Evolutionary conservation across 1,140 invertebrate species (phyloP).

Genomic region (Neodiprion fabricii): DNA sequence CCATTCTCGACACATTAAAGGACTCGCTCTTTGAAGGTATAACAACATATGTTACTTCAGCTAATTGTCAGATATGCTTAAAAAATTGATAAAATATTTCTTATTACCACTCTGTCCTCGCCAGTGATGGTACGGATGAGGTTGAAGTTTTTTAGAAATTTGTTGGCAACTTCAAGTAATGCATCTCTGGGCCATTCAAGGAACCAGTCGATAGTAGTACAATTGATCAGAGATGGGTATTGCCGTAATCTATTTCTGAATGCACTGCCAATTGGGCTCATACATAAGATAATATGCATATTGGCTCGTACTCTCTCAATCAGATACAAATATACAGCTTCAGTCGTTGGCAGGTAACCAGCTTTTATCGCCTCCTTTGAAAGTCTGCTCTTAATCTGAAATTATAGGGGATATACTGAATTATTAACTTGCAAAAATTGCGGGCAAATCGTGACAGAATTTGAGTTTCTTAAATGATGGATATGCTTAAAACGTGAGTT

Average conservation of each 20-base stretch:
- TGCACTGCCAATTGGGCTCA: constrained; percentile 84
- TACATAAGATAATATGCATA: constrained; percentile 82
- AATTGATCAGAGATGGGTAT: constrained; percentile 85
- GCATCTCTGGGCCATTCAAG: constrained; percentile 86
- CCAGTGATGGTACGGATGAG: constrained; percentile 71
- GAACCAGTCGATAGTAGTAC: constrained; percentile 89
- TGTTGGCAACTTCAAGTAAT: constrained; percentile 81
- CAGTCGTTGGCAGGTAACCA: constrained; percentile 70
- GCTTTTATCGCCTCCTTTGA: constrained; percentile 70
- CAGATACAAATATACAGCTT: constrained; percentile 76
- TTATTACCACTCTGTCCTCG: constrained; percentile 53
- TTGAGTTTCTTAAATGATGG: no score
- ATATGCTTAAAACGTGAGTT: no score
- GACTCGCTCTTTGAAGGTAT: no score
- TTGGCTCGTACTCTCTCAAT: constrained; percentile 78
- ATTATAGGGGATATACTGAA: constrained; percentile 18
- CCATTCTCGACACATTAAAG: no score
- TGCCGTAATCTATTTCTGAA: constrained; percentile 81
- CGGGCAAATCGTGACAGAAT: no score
- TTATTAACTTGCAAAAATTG: no score
- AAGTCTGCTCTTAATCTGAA: constrained; percentile 74
- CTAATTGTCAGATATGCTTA: not conserved
- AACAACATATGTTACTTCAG: no score
- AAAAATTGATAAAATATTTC: not conserved
- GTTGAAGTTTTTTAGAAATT: constrained; percentile 72